Base-by-base conservation (phyloP, 2,797 vertebrate genomes). In the Aplochiton taeniatus region DNA sequence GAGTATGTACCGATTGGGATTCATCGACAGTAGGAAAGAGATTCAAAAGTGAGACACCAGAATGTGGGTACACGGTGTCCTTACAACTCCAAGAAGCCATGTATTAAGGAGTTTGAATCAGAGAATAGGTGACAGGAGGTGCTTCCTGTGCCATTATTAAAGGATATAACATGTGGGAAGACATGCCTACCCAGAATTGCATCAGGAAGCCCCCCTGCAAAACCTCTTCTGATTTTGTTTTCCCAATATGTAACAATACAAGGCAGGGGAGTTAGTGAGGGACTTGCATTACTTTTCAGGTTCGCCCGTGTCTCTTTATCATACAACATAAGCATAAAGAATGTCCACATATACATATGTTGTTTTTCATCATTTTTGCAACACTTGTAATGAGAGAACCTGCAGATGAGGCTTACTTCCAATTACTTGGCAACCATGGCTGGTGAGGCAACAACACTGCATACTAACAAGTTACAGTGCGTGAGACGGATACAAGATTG, bases 391-490 rank as follows among this genome's bases (percentile, higher is more conserved):
- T 66, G 52, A 61, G 59, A 65, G 67, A 61, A 14, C 17, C 49
- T 50, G 45, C 56, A 48, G 51, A 55, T 60, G 55, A 53, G 41
- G 63, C 75, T 65, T 81, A 61, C 64, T 65, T 65, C 60, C 68
- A 69, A 68, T 73, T 68, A 59, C 60, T 67, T 69, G 70, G 65
- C 66, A 56, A 51, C 6, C 44, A 49, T 46, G 44, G 5, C 31
- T 41, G 43, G 20, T 41, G 56, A 11, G 63, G 51, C 20, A 20
- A 56, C 54, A 44, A 49, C 17, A 1, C 72, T 41, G 72, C 73
- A 76, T 74, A 60, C 65, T 73, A 79, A 77, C 75, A 72, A 59
- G 60, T 66, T 45, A 57, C 57, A 18, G 51, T 66, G 18, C 18
- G 19, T 58, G 52, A 65, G 54, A 57, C 64, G 70, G 58, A 63